Base-by-base conservation (phyloP, 64 coral and sea anemone genomes). In the Stylophora pistillata region DNA sequence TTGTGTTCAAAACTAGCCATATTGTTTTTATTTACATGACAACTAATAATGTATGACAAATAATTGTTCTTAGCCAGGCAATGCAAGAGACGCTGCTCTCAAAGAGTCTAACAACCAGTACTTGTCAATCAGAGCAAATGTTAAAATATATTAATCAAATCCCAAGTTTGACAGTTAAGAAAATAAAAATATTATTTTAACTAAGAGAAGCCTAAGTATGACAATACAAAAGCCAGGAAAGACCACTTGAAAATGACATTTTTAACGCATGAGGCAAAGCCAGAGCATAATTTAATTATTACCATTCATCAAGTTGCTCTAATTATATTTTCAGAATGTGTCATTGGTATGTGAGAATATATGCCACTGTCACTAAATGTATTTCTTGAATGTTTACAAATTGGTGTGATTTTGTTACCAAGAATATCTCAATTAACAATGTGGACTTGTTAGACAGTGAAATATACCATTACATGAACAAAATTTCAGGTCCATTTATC, bases 1-100 rank as follows among this genome's bases (percentile, higher is more conserved):
- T 52, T 25, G 64, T 68, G 30, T 76, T 33, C 30, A 52, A 20
- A 76, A 76, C 73, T 76, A 37, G 73, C 73, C 73, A 47, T 76
- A 76, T 53, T 53, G 37, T 76, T 75, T 76, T 76, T 76, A 76
- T 76, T 47, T 76, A 76, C 33, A 21, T 76, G 37, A 76, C 37
- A 53, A 76, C 73, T 76, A 25, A 34, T 76, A 23, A 76, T 76
- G 73, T 76, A 52, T 76, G 37, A 41, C 73, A 76, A 76, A 76
- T 53, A 76, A 76, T 37, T 76, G 37, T 76, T 31, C 10, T 25
- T 76, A 52, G 15, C 73, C 73, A 76, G 73, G 52, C 73, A 76
- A 11, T 23, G 73, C 37, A 76, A 76, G 64, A 25, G 64, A 76
- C 53, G 33, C 41, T 21, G 16, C 16, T 53, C 73, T 47, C 17